phyloP scores from a whole-genome alignment of 2,888 invertebrate species.

The Scelioninae gen. 2 region DNA sequence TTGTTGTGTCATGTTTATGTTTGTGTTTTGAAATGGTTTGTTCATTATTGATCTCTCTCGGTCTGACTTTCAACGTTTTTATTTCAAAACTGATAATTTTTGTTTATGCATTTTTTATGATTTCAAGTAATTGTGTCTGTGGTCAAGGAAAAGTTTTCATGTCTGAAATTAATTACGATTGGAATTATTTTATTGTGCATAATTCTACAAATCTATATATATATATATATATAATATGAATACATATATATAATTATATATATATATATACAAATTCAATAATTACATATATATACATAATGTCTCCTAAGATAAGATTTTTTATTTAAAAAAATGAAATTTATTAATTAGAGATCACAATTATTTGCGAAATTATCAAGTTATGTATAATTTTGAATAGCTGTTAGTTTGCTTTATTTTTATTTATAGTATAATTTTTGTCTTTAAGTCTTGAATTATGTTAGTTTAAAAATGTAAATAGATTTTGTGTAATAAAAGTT shows the following conservation, averaged over 20 bases:
- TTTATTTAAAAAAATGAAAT: no score
- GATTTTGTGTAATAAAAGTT: constrained; percentile 5
- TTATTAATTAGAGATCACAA: no score
- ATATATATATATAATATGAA: no score
- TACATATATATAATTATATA: no score
- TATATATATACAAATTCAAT: no score
- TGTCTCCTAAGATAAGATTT: no score
- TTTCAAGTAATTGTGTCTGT: constrained; percentile 13
- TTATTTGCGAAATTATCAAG: no score
- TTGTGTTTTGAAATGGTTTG: constrained; percentile 48
- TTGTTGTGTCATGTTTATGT: constrained; percentile 50
- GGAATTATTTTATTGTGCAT: no score
- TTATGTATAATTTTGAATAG: not conserved
- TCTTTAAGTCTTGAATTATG: not conserved
- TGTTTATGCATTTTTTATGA: constrained; percentile 3
- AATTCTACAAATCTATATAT: no score
- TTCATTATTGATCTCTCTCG: constrained; percentile 54
- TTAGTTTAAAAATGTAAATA: not conserved
- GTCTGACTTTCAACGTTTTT: constrained; percentile 36
- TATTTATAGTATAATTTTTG: not conserved
- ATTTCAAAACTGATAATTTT: not conserved
- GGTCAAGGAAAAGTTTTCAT: no score
- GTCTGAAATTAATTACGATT: no score
- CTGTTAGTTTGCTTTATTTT: constrained; percentile 3
- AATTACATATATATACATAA: no score